Evolutionary conservation across 2,113 vertebrate genomes (phyloP).

Genomic region (Furnarius figulus): DNA sequence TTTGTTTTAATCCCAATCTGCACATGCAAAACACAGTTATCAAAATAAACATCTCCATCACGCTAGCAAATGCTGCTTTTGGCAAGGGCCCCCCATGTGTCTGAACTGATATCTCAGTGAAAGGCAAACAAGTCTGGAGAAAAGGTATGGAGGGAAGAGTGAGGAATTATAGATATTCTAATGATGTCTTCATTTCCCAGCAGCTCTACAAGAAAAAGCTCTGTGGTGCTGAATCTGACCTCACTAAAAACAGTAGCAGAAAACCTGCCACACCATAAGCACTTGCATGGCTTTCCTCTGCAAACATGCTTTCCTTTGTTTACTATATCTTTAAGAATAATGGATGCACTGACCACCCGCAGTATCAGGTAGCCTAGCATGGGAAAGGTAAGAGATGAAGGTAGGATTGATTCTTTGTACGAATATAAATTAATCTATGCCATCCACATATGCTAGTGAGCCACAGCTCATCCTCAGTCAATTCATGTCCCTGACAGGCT

Average conservation of each 20-base stretch:
- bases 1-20: not conserved
- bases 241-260: constrained; percentile 20
- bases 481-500: constrained; percentile 17
- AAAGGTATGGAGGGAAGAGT: not conserved
- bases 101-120: not conserved
- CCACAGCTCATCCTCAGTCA: constrained; percentile 49
- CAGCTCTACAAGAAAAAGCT: not conserved
- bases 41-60: not conserved
- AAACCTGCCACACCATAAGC: not conserved
- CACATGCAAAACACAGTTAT: not conserved
- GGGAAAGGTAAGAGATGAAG: not conserved
- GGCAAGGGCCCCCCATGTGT: not conserved
- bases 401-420: not conserved
- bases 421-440: constrained; percentile 55
- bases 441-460: constrained; percentile 15
- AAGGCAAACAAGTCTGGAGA: not conserved
- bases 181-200: not conserved
- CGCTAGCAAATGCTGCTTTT: not conserved
- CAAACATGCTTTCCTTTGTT: constrained; percentile 46
- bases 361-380: constrained; percentile 15
- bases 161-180: not conserved
- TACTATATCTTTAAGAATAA: not conserved
- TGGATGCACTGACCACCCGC: not conserved
- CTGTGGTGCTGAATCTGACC: not conserved
- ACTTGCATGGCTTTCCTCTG: not conserved